These are phyloP conservation scores for Galerucella nymphaeae DNA, from an alignment of 2,888 invertebrate genomes.

Conservation along the genomic window DNA sequence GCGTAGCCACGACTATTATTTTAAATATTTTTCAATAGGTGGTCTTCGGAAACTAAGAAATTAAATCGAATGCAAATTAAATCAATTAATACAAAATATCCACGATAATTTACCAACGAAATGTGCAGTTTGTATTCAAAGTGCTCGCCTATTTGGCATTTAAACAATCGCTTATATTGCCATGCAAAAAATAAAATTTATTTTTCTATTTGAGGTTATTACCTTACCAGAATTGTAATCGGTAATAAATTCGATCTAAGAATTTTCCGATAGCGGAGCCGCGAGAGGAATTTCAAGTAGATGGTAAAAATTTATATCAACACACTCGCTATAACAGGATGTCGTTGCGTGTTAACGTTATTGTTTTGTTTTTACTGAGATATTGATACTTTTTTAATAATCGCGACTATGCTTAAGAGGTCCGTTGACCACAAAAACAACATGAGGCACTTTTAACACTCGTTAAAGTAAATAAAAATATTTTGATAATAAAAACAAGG, in stretches of 20 bases:
- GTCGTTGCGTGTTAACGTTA: conserved; percentile 20
- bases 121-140: conserved; percentile 49
- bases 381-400: conserved; percentile 7
- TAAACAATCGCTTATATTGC: conserved; percentile 51
- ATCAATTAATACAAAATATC: conserved; percentile 23
- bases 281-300: conserved; percentile 43
- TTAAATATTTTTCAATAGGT: background rate
- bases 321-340: conserved; percentile 18
- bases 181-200: conserved; percentile 50
- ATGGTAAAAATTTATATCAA: conserved; percentile 22
- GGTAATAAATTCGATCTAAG: conserved; percentile 47
- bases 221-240: conserved; percentile 50
- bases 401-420: background rate
- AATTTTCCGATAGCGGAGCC: conserved; percentile 45
- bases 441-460: background rate
- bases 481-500: background rate
- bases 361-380: conserved; percentile 3
- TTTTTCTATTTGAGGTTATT: conserved; percentile 51
- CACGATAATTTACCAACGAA: conserved; percentile 22
- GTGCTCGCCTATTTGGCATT: conserved; percentile 50
- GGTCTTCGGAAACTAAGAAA: conserved; percentile 22
- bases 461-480: background rate
- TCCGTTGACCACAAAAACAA: background rate
- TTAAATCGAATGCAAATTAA: conserved; percentile 21
- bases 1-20: background rate